A percentile compares a stretch with the other conserved stretches of the same genome.
Conservation (phyloP, 1,140 invertebrate genomes). For the Plodia interpunctella region DNA sequence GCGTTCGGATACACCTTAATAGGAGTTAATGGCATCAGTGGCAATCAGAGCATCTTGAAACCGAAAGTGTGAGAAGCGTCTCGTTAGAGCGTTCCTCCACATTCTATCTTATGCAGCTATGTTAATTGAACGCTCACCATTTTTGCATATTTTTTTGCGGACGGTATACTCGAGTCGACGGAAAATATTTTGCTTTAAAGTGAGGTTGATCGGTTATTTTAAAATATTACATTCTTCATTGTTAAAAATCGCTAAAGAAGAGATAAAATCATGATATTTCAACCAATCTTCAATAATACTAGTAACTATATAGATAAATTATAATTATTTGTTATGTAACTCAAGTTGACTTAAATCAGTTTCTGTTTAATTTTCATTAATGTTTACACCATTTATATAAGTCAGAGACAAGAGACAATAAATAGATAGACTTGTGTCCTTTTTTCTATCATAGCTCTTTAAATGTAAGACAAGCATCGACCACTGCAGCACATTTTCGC, state of each 20-base stretch:
- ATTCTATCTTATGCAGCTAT: not conserved
- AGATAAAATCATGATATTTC: too few relatives aligned
- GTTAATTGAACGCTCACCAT: slow-evolving; percentile 8
- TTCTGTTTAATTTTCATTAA: too few relatives aligned
- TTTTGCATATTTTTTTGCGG: slow-evolving; percentile 6
- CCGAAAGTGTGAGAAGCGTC: slow-evolving; percentile 16
- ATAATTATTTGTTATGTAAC: too few relatives aligned
- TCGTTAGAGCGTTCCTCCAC: slow-evolving; percentile 5
- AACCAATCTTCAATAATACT: too few relatives aligned
- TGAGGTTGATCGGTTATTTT: too few relatives aligned
- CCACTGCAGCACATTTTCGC: not conserved
- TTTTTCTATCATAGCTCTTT: not conserved
- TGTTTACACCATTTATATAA: too few relatives aligned
- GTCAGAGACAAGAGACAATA: too few relatives aligned
- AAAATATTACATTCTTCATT: too few relatives aligned
- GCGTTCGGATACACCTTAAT: slow-evolving; percentile 2
- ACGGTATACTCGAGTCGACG: not conserved
- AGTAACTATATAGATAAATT: too few relatives aligned
- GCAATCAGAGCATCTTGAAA: slow-evolving; percentile 14
- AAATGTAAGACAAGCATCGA: not conserved
- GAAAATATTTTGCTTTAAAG: not conserved
- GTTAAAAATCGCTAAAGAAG: too few relatives aligned
- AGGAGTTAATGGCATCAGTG: slow-evolving; percentile 8
- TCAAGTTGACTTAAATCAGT: too few relatives aligned
- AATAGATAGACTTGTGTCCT: too few relatives aligned